phyloP scores from a whole-genome alignment of 2,888 invertebrate genomes.

The Diachrysia chrysitis region DNA sequence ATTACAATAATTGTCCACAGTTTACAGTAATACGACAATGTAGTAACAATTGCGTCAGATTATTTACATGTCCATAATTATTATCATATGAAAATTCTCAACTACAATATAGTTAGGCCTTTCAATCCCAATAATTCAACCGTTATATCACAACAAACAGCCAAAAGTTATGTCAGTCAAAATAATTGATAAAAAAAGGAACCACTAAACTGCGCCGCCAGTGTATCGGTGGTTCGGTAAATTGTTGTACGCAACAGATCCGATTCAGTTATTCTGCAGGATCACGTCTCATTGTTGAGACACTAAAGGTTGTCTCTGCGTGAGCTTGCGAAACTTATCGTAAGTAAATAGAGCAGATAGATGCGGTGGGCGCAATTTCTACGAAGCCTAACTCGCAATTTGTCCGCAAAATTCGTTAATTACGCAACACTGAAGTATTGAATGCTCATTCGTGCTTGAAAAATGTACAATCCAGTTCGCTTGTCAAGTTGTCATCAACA shows the following conservation, averaged over 20 bases:
- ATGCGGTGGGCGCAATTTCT: slow-evolving; percentile 69
- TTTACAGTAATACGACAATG: no score
- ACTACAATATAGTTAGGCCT: background rate
- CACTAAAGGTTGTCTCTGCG: slow-evolving; percentile 75
- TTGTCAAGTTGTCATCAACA: slow-evolving; percentile 55
- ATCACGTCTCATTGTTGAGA: slow-evolving; percentile 73
- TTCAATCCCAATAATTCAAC: background rate
- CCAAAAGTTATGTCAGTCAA: slow-evolving; percentile 16
- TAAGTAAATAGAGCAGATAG: slow-evolving; percentile 70
- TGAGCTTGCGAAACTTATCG: slow-evolving; percentile 64
- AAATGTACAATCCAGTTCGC: slow-evolving; percentile 53
- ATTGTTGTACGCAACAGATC: slow-evolving; percentile 67
- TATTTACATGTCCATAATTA: no score
- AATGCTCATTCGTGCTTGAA: slow-evolving; percentile 64
- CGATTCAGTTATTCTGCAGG: slow-evolving; percentile 67
- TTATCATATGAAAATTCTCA: background rate
- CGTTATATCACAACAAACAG: background rate
- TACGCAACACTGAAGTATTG: slow-evolving; percentile 56
- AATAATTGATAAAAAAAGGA: slow-evolving; percentile 17
- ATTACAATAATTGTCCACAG: no score
- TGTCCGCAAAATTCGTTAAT: slow-evolving; percentile 64
- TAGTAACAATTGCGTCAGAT: no score
- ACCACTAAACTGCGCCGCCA: slow-evolving; percentile 35
- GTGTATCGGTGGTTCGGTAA: slow-evolving; percentile 52
- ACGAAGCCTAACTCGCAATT: slow-evolving; percentile 58